These are phyloP conservation scores for Formica aserva DNA, from an alignment of 2,888 invertebrate genomes.

Conservation along the genomic window DNA sequence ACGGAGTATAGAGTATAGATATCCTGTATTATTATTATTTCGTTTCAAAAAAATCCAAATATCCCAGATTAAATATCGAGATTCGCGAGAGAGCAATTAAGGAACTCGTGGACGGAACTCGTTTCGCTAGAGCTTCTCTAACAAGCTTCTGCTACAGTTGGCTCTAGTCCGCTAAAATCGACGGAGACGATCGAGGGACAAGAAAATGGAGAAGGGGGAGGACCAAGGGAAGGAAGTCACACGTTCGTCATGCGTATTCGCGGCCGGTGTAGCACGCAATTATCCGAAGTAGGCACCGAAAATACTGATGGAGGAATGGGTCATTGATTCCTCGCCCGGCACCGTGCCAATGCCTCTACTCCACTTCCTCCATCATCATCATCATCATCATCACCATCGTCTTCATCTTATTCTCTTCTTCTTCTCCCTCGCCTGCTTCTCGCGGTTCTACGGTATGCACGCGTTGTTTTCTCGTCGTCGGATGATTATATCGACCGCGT, in stretches of 20 bases:
- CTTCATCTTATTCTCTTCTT: conserved; percentile 56
- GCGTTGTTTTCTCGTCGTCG: conserved; percentile 73
- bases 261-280: conserved; percentile 60
- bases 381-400: conserved; percentile 51
- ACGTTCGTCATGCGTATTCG: conserved; percentile 56
- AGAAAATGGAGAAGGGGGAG: neutral
- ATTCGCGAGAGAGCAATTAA: conserved; percentile 8
- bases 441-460: conserved; percentile 50
- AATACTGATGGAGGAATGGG: conserved; percentile 79
- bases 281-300: conserved; percentile 73
- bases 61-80: conserved; percentile 5
- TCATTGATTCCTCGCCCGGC: conserved; percentile 82
- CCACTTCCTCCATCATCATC: conserved; percentile 63
- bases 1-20: too few species aligned
- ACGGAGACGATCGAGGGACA: neutral
- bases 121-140: neutral
- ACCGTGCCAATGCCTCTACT: conserved; percentile 78
- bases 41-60: neutral
- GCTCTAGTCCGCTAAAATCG: conserved; percentile 23
- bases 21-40: conserved; percentile 4
- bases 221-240: conserved; percentile 9
- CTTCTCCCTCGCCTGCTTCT: conserved; percentile 38
- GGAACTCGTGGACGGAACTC: conserved; percentile 1
- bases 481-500: conserved; percentile 84
- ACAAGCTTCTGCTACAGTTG: neutral